Percentiles rank a stretch among this genome's conserved stretches.
Conservation (phyloP, 2,113 vertebrate genomes). For the Speoplatyrhinus poulsoni region DNA sequence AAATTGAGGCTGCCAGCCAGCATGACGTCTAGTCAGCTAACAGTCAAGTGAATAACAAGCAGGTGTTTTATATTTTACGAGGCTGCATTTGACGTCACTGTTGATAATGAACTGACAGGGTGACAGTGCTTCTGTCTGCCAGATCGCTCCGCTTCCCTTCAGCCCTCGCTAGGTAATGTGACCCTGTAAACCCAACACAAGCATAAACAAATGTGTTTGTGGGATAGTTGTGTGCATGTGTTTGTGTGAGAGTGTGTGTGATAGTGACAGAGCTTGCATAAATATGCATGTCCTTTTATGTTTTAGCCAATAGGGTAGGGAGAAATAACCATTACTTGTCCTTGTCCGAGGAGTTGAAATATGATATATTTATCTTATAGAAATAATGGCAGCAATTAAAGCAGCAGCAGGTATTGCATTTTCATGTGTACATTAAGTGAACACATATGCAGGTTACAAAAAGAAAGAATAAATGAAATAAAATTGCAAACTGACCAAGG, state of each 20-base stretch:
- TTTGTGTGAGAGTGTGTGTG: neutral
- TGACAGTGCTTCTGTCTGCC: constrained; percentile 19
- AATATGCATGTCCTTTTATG: constrained; percentile 5
- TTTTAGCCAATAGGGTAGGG: neutral
- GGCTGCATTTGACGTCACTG: neutral
- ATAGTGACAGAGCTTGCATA: neutral
- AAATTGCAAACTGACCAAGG: no score
- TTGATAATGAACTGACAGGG: constrained; percentile 30
- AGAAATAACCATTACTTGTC: neutral
- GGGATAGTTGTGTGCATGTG: neutral
- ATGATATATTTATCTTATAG: no score
- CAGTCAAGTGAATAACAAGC: constrained; percentile 13
- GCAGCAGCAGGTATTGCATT: no score
- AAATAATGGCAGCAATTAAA: no score
- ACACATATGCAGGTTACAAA: no score
- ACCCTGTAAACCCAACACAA: constrained; percentile 3
- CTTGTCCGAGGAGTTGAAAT: no score
- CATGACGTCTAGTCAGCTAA: neutral
- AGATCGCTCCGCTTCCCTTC: constrained; percentile 14
- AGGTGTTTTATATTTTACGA: constrained; percentile 11
- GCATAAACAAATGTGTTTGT: neutral
- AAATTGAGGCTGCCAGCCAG: neutral
- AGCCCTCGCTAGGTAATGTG: constrained; percentile 4
- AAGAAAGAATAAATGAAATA: no score
- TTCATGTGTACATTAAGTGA: no score